phyloP scores from a whole-genome alignment of 2,888 invertebrate species.

The Parascotia fuliginaria region DNA sequence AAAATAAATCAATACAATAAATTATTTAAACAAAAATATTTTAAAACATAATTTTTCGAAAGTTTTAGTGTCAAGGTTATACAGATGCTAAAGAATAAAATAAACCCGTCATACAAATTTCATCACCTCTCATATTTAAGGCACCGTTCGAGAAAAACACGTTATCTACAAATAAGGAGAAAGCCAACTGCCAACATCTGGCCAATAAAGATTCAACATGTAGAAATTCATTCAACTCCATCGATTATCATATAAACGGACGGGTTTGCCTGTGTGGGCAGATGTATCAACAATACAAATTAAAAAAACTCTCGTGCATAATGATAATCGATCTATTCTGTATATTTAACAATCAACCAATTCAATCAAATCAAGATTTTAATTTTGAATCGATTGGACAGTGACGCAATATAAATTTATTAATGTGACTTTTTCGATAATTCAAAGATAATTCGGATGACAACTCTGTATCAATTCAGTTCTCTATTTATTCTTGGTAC shows the following conservation, averaged over 20 bases:
- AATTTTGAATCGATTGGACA: slow-evolving; percentile 18
- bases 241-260: slow-evolving; percentile 52
- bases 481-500: no score
- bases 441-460: background rate
- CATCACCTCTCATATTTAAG: slow-evolving; percentile 1
- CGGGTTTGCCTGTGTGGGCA: slow-evolving; percentile 58
- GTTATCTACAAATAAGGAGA: slow-evolving; percentile 50
- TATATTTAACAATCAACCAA: slow-evolving; percentile 40
- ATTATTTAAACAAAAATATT: background rate
- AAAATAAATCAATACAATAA: background rate
- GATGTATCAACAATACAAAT: slow-evolving; percentile 29
- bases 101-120: background rate
- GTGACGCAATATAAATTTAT: background rate
- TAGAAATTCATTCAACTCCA: slow-evolving; percentile 48
- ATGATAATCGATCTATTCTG: slow-evolving; percentile 36
- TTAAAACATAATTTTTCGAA: background rate
- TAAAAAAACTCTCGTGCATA: slow-evolving; percentile 30
- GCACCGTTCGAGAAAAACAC: slow-evolving; percentile 4
- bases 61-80: background rate
- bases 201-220: slow-evolving; percentile 45
- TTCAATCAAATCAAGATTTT: slow-evolving; percentile 20
- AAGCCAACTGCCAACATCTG: slow-evolving; percentile 54
- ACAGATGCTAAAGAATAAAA: background rate
- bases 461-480: background rate
- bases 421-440: no score